Evolutionary conservation across 1,140 invertebrate genomes (phyloP).

Genomic region (Drosophila prosaltans): DNA sequence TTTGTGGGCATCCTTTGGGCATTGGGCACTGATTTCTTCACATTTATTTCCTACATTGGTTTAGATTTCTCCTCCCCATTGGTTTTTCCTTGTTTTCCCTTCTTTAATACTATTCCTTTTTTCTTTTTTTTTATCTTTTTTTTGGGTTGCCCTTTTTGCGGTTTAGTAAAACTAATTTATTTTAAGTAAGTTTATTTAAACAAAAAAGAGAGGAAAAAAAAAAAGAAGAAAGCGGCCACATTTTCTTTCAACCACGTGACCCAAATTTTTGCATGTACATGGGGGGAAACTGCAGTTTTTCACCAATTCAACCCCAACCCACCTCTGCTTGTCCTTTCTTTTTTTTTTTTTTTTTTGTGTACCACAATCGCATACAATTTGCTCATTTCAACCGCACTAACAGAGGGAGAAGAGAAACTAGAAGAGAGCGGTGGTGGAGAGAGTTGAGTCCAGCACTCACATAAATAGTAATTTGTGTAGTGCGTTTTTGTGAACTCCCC

Average conservation of each 20-base stretch:
- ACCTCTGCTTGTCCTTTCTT: neutral
- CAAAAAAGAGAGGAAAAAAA: constrained; percentile 33
- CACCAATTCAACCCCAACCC: neutral
- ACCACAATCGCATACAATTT: constrained; percentile 77
- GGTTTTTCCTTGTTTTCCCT: neutral
- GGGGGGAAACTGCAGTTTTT: constrained; percentile 39
- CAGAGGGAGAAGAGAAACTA: constrained; percentile 35
- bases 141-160: constrained; percentile 46
- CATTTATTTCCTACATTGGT: constrained; percentile 70
- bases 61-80: constrained; percentile 51
- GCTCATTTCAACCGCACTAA: constrained; percentile 72
- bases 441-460: constrained; percentile 56
- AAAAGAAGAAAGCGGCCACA: constrained; percentile 25
- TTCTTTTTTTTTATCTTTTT: neutral
- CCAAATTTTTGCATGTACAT: constrained; percentile 64
- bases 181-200: constrained; percentile 66
- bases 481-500: constrained; percentile 69
- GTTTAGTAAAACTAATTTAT: constrained; percentile 76
- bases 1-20: constrained; percentile 67
- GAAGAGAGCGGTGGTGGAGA: neutral
- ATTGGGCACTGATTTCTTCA: constrained; percentile 74
- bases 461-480: constrained; percentile 80
- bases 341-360: constrained; percentile 42
- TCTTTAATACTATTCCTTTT: neutral
- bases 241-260: constrained; percentile 62